Percentiles rank a stretch among this genome's conserved stretches.
Conservation (phyloP, 2,888 invertebrate species). For the Drosophila nr. fundita region DNA sequence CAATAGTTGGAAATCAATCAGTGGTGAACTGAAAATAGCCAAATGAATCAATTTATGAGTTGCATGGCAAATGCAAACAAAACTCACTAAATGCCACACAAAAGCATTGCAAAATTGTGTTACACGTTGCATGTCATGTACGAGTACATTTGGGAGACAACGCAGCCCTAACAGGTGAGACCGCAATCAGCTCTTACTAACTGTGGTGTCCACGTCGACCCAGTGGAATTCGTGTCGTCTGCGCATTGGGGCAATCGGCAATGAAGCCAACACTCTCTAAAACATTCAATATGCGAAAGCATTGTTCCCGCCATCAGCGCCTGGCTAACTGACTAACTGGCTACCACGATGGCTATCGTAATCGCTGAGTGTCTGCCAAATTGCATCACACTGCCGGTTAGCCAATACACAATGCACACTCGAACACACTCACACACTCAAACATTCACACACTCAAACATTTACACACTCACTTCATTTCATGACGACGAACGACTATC, state of each 20-base stretch:
- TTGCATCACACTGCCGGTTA: conserved; percentile 65
- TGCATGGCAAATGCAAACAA: background rate
- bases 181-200: conserved; percentile 2
- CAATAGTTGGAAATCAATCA: background rate
- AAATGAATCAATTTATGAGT: background rate
- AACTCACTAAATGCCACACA: background rate
- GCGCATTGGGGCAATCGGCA: conserved; percentile 49
- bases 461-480: conserved; percentile 48
- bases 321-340: conserved; percentile 17
- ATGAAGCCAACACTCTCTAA: conserved; percentile 15
- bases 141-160: conserved; percentile 18
- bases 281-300: conserved; percentile 17
- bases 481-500: conserved; percentile 52
- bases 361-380: conserved; percentile 67
- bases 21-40: background rate
- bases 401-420: conserved; percentile 39
- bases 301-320: conserved; percentile 33
- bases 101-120: conserved; percentile 13
- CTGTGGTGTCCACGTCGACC: background rate
- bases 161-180: conserved; percentile 6
- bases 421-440: conserved; percentile 6
- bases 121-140: conserved; percentile 30
- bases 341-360: conserved; percentile 48
- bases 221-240: conserved; percentile 20
- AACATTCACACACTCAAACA: conserved; percentile 20